These are phyloP conservation scores for Trichomycterus rosablanca DNA, from an alignment of 2,113 vertebrate species.

Conservation along the genomic window DNA sequence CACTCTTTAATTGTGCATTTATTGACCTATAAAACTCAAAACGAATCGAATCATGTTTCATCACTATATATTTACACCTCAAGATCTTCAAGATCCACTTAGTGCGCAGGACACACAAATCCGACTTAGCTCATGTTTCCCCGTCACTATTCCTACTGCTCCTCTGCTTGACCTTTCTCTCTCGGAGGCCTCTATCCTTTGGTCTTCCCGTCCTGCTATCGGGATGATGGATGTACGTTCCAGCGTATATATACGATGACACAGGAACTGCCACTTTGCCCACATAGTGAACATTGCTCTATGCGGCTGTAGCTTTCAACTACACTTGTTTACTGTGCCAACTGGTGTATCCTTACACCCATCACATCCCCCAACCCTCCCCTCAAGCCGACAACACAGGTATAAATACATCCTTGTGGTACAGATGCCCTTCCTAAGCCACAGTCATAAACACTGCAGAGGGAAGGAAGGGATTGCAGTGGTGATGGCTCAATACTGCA, in stretches of 20 bases:
- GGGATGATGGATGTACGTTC: constrained; percentile 27
- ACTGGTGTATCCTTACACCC: constrained; percentile 36
- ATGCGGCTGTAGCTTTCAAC: constrained; percentile 27
- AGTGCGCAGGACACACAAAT: not conserved
- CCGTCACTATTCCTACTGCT: not conserved
- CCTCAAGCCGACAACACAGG: constrained; percentile 33
- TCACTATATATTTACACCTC: too few relatives aligned
- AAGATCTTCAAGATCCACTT: too few relatives aligned
- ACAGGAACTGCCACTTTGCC: constrained; percentile 24
- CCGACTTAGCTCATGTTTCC: not conserved
- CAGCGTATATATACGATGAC: constrained; percentile 29
- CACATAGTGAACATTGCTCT: constrained; percentile 25
- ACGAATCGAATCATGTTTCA: too few relatives aligned
- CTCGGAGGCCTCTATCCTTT: constrained; percentile 22
- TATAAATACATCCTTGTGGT: constrained; percentile 37
- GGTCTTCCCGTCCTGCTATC: not conserved
- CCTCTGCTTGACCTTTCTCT: constrained; percentile 39
- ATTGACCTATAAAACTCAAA: too few relatives aligned
- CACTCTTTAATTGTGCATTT: too few relatives aligned
- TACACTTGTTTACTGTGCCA: constrained; percentile 4
- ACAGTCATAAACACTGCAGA: constrained; percentile 24
- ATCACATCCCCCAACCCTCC: too few relatives aligned
- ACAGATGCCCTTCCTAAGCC: constrained; percentile 28
- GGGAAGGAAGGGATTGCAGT: not conserved
- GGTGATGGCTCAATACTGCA: constrained; percentile 19